These are phyloP conservation scores for Amiota minor DNA, from an alignment of 2,888 invertebrate genomes.

Conservation along the genomic window DNA sequence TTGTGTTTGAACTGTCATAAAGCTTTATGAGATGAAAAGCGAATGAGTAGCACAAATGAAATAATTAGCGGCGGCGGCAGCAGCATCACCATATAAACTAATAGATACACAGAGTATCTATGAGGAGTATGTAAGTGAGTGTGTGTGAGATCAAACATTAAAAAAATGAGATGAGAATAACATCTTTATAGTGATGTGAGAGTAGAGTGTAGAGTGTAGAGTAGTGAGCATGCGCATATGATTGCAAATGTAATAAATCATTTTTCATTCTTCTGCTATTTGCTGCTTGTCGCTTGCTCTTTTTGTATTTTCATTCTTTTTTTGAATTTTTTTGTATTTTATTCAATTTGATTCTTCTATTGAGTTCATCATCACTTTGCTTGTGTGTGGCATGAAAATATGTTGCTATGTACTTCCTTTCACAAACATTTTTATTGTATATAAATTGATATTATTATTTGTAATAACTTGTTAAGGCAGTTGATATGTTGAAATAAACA, in stretches of 20 bases:
- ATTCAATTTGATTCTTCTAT: slow-evolving; percentile 53
- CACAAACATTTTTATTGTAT: too few species aligned
- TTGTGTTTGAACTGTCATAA: too few species aligned
- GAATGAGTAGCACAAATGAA: slow-evolving; percentile 52
- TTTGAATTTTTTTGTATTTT: slow-evolving; percentile 38
- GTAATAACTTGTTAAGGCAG: too few species aligned
- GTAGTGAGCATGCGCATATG: slow-evolving; percentile 20
- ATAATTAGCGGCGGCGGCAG: slow-evolving; percentile 58
- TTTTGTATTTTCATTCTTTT: neutral
- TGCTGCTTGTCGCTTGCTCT: slow-evolving; percentile 9
- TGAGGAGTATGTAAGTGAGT: too few species aligned
- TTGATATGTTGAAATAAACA: too few species aligned
- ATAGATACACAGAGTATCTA: too few species aligned
- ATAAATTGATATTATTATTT: too few species aligned
- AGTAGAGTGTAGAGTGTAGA: too few species aligned
- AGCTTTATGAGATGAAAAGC: neutral
- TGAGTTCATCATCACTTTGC: slow-evolving; percentile 39
- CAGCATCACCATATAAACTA: too few species aligned
- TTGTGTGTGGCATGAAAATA: slow-evolving; percentile 47
- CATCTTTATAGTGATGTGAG: slow-evolving; percentile 26
- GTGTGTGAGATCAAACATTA: slow-evolving; percentile 44
- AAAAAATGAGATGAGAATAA: slow-evolving; percentile 21
- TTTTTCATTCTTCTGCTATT: slow-evolving; percentile 55
- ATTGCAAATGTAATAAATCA: slow-evolving; percentile 63
- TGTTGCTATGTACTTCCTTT: slow-evolving; percentile 36